Base-by-base conservation (phyloP, 2,113 vertebrate species). In the Murina feae region DNA sequence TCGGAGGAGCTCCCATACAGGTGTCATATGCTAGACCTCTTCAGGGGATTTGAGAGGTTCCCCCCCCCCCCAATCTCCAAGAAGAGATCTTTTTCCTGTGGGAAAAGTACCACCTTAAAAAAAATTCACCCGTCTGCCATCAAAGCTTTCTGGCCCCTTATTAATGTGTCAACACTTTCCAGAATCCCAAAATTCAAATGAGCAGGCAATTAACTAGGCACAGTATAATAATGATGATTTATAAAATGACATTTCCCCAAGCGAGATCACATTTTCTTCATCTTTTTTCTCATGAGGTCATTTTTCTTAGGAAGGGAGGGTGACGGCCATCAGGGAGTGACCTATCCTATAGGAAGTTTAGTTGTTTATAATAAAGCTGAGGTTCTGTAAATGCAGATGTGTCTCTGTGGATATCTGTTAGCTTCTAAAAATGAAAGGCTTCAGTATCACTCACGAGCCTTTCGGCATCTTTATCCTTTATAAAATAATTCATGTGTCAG, bases 1-100 rank as follows among this genome's bases (percentile, higher is more conserved):
- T 68, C 35, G 0, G 88, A 92, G 91, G 96, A 98, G 83, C 71
- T 97, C 97, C 96, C 96, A 96, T 97, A 97, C 93, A 97, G 91
- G 94, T 58, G 89, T 68, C 91, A 25, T 53, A 69, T 49, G 74
- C 96, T 93, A 95, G 63, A 96, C 88, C 83, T 93, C 80, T 84
- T 93, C 93, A 88, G 95, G 90, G 91, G 88, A 90, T 89, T 55
- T 83, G 11, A 39, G 2, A 91, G 95, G 83, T 82, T 30, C 76
- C 37, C 17, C 3, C 91, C 80, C 32, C 76, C 37, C 17, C 3
- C 91, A 94, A 75, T 79, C 90, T 96, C 93, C 37, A 17, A 91
- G 85, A 86, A 98, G 23, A 28, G 28, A 21, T 78, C 74, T 53
- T 0, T 44, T 72, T 71, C 83, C 66, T 55, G 49, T 44, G 69